Evolutionary conservation across 2,113 vertebrate genomes (phyloP).

Genomic region (Melanostigma gelatinosum): DNA sequence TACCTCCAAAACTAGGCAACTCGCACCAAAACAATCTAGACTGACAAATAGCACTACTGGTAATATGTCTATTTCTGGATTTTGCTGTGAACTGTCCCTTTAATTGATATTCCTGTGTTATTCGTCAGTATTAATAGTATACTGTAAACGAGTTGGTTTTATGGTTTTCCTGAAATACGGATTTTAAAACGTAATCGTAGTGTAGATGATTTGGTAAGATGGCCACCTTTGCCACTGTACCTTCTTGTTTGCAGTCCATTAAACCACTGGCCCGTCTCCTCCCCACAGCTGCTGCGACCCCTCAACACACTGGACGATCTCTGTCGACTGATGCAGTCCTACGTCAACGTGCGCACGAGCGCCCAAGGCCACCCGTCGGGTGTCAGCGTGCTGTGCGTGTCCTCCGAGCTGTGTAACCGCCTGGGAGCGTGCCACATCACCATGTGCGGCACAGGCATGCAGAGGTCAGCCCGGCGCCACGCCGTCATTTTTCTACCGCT

Average conservation of each 20-base stretch:
- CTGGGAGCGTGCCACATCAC: conserved; percentile 95
- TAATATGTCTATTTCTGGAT: background rate
- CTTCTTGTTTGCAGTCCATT: background rate
- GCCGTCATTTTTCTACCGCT: conserved; percentile 3
- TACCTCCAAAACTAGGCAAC: background rate
- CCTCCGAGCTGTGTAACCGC: conserved; percentile 95
- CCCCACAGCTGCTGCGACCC: conserved; percentile 91
- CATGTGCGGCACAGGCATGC: conserved; percentile 96
- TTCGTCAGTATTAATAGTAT: background rate
- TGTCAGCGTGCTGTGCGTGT: conserved; percentile 89
- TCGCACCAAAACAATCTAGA: background rate
- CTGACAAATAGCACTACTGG: no score
- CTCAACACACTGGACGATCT: conserved; percentile 98
- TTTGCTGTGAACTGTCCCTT: background rate
- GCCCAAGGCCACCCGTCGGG: conserved; percentile 82
- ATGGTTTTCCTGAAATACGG: background rate
- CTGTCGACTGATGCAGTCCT: conserved; percentile 93
- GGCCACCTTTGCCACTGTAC: background rate
- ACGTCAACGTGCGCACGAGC: conserved; percentile 82
- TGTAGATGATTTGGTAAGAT: conserved; percentile 39
- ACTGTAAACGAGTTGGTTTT: background rate
- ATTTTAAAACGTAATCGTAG: background rate
- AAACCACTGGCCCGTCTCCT: conserved; percentile 6
- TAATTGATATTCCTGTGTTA: background rate
- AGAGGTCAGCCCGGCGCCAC: conserved; percentile 85